Evolutionary conservation across 2,797 vertebrate genomes (phyloP), one percentile per base, ranked within the genome.

Genomic region (Apogon talboti): DNA sequence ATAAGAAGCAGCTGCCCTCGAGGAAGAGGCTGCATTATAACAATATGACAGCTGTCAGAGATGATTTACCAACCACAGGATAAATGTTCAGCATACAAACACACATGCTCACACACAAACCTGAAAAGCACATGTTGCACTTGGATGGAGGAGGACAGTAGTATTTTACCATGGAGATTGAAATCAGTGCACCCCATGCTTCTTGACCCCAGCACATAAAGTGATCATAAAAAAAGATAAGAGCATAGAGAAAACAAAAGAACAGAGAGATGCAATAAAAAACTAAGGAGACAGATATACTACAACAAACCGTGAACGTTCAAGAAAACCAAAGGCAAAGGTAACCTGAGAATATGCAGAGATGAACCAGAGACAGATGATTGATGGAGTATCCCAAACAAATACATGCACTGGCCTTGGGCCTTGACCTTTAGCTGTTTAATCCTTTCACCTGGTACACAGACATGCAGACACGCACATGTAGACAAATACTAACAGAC

Each of bases 1-100:
- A 79, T 46, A 75, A 71, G 53, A 70, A 68, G 54, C 58, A 69
- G 49, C 71, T 71, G 76, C 65, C 74, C 61, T 41, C 7, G 57
- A 64, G 68, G 41, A 62, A 77, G 74, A 82, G 48, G 43, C 69
- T 71, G 72, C 61, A 56, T 78, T 78, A 71, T 54, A 83, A 66
- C 74, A 74, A 46, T 69, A 72, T 55, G 79, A 83, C 82, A 87
- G 82, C 72, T 79, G 83, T 82, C 81, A 81, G 63, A 45, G 2
- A 44, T 83, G 84, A 90, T 80, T 78, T 79, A 79, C 69, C 21
- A 75, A 68, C 45, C 49, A 8, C 7, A 52, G 69, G 72, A 82
- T 71, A 30, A 50, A 63, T 30, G 4, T 2, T 67, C 46, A 44
- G 18, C 70, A 66, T 43, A 30, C 41, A 58, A 61, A 71, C 19